Conservation (phyloP, 1,140 invertebrate genomes). For the Apis dorsata region DNA sequence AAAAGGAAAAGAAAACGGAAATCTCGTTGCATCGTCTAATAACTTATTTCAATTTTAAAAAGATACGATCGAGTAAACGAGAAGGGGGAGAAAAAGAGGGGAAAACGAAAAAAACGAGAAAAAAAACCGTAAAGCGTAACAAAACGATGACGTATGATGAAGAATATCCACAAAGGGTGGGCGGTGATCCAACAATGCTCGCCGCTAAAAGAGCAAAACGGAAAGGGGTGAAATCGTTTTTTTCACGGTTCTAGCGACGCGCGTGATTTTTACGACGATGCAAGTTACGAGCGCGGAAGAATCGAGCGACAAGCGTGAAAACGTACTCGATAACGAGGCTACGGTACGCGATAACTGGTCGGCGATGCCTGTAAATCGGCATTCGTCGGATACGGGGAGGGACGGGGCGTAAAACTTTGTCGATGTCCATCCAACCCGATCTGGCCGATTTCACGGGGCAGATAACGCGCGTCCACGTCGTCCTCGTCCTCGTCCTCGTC, state of each 20-base stretch:
- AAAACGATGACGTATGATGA: background rate
- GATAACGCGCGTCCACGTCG: constrained; percentile 5
- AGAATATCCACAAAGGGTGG: background rate
- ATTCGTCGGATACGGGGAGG: constrained; percentile 25
- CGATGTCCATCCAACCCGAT: constrained; percentile 47
- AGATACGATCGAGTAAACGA: background rate
- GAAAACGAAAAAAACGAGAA: background rate
- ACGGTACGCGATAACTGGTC: constrained; percentile 47
- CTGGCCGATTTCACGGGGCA: constrained; percentile 34
- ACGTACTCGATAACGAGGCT: constrained; percentile 51
- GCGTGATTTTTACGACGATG: constrained; percentile 56
- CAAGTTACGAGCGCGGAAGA: constrained; percentile 59
- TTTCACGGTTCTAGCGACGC: background rate
- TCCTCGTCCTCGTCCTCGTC: background rate
- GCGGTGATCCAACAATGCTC: background rate
- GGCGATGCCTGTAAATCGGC: constrained; percentile 30
- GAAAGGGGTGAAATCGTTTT: constrained; percentile 13
- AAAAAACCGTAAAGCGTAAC: background rate
- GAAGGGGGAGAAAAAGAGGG: background rate
- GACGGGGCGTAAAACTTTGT: constrained; percentile 47
- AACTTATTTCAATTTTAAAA: background rate
- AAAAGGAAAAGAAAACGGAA: no score
- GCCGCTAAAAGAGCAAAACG: constrained; percentile 6
- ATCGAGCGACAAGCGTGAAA: constrained; percentile 50
- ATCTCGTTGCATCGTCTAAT: no score